phyloP scores from a whole-genome alignment of 2,113 vertebrate species.

The Microcebus lehilahytsara region DNA sequence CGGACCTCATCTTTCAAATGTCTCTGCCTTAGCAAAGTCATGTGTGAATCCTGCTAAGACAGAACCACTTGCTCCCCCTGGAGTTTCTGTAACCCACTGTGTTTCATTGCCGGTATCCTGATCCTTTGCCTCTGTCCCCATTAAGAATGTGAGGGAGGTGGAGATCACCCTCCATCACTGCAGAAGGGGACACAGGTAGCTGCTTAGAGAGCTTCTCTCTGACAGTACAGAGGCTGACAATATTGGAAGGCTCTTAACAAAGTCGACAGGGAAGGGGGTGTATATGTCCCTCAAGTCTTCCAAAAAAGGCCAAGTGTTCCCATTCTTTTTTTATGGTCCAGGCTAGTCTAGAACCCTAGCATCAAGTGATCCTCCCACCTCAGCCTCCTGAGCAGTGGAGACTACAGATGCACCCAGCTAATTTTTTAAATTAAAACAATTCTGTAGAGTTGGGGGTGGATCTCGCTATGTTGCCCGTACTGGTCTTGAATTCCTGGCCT shows the following conservation, averaged over 20 bases:
- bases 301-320: background rate
- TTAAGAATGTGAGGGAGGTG: background rate
- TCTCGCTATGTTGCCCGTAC: too few species aligned
- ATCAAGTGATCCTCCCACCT: too few species aligned
- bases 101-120: background rate
- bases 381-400: too few species aligned
- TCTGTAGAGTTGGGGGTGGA: too few species aligned
- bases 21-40: background rate
- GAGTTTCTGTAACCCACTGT: background rate
- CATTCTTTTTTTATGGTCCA: too few species aligned
- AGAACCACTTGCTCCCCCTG: background rate
- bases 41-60: background rate
- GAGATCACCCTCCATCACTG: background rate
- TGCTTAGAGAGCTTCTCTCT: background rate
- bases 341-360: too few species aligned
- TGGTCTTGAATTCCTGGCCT: too few species aligned
- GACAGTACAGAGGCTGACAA: background rate
- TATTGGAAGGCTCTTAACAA: background rate
- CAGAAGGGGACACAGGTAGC: background rate
- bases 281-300: background rate
- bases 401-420: too few species aligned
- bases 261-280: background rate
- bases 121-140: background rate
- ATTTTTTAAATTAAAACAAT: too few species aligned
- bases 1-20: slow-evolving; percentile 10